Base-by-base conservation (phyloP, 2,888 invertebrate genomes). In the Ochropleura leucogaster region DNA sequence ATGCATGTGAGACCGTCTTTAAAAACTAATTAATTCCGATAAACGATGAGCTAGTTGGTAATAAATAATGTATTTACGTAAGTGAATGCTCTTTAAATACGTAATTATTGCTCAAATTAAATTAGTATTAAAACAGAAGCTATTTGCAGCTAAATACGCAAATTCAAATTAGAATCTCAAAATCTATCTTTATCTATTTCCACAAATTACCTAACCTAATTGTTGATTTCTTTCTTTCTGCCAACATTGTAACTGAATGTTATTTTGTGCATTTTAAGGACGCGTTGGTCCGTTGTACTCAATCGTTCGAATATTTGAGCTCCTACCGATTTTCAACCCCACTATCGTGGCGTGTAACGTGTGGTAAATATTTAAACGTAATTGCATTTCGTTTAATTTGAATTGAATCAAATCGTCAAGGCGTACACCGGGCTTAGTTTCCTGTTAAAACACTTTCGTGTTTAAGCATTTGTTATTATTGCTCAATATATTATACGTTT, bases 41-140 rank as follows among this genome's bases (percentile, higher is more conserved):
- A 49, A 63, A 18, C 4, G 46, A 60, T 60, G 14, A 44, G 42
- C n/a, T 71, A 77, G 55, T 53, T 64, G n/a, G 8, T 1, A 12
- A 66, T 72, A 53, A 44, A 44, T 57, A 63, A 57, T 53, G 1
- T 47, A 46, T 44, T 74, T 68, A 65, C 47, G 51, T 68, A 74
- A 68, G 63, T 40, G 14, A 18, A 18, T 44, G n/a, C 20, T 63
- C 12, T 8, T 53, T 9, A 47, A 0, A 12, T 59, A n/a, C 4
- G 12, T 68, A n/a, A 10, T 30, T 69, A 60, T 20, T 46, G 3
- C n/a, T 64, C 5, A 64, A 46, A 14, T 47, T 46, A 42, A 20
- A n/a, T 12, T 47, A 0, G 20, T n/a, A 9, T 30, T 5, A 20
- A 18, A 14, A 55, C n/a, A 40, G 51, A 46, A 53, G n/a, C 30